These are phyloP conservation scores for Ceratitis capitata DNA, from an alignment of 1,140 invertebrate genomes.

Conservation along the genomic window DNA sequence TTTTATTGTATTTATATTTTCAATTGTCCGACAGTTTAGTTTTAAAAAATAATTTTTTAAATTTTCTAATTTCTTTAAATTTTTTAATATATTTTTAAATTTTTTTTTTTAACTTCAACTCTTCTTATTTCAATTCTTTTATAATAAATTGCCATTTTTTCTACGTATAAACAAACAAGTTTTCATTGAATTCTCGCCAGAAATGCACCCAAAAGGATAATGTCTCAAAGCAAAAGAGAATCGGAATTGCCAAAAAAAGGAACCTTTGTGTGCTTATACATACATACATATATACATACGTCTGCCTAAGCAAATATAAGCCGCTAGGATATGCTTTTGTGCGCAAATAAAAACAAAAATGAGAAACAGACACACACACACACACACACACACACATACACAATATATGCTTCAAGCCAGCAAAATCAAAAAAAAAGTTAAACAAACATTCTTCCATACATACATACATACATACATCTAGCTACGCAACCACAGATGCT, in stretches of 20 bases:
- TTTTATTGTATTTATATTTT: no score
- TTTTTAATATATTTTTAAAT: no score
- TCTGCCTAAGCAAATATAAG: conserved; percentile 25
- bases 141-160: no score
- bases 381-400: background rate
- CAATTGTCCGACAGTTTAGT: no score
- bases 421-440: background rate
- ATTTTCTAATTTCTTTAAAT: no score
- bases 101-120: no score
- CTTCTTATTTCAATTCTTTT: no score
- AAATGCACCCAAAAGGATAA: background rate
- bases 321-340: conserved; percentile 18
- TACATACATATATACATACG: background rate
- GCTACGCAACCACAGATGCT: background rate
- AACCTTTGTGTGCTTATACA: no score
- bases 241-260: no score
- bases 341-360: background rate
- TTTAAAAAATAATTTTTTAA: no score
- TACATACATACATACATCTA: background rate
- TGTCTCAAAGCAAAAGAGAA: background rate
- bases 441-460: no score
- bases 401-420: background rate
- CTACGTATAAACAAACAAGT: no score
- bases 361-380: background rate
- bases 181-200: background rate